These are phyloP conservation scores for Berghia stephanieae DNA, from an alignment of 1,140 invertebrate genomes.

Conservation along the genomic window DNA sequence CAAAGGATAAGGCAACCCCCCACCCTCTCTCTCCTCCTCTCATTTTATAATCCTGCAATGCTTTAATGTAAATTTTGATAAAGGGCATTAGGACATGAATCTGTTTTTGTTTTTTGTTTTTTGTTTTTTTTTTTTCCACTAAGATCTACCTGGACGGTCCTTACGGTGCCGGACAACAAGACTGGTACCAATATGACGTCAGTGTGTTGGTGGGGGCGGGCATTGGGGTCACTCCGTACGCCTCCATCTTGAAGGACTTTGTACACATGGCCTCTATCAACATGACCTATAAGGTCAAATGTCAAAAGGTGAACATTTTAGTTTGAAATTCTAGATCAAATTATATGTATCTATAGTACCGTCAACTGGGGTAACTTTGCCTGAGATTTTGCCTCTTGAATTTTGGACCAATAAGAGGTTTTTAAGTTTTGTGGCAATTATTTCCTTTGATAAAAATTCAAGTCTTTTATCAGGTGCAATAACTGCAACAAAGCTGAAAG, in stretches of 20 bases:
- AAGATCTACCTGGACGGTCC: slow-evolving; percentile 92
- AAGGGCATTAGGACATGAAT: not conserved
- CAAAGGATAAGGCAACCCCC: not conserved
- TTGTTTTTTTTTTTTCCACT: slow-evolving; percentile 16
- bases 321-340: not conserved
- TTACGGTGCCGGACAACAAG: slow-evolving; percentile 98
- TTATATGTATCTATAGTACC: not conserved
- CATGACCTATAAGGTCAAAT: slow-evolving; percentile 63
- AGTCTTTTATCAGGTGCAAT: too few relatives aligned
- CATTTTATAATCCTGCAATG: too few relatives aligned
- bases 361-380: too few relatives aligned
- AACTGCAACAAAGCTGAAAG: too few relatives aligned
- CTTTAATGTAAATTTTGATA: too few relatives aligned
- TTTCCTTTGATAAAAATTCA: too few relatives aligned
- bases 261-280: slow-evolving; percentile 63
- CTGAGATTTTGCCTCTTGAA: too few relatives aligned
- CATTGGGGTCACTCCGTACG: slow-evolving; percentile 99
- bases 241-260: slow-evolving; percentile 84
- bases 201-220: slow-evolving; percentile 99
- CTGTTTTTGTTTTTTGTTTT: not conserved
- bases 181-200: slow-evolving; percentile 86
- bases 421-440: too few relatives aligned
- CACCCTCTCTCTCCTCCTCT: not conserved
- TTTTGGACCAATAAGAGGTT: too few relatives aligned
- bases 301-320: slow-evolving; percentile 59